phyloP scores from a whole-genome alignment of 2,797 vertebrate species.

The Morus bassanus region DNA sequence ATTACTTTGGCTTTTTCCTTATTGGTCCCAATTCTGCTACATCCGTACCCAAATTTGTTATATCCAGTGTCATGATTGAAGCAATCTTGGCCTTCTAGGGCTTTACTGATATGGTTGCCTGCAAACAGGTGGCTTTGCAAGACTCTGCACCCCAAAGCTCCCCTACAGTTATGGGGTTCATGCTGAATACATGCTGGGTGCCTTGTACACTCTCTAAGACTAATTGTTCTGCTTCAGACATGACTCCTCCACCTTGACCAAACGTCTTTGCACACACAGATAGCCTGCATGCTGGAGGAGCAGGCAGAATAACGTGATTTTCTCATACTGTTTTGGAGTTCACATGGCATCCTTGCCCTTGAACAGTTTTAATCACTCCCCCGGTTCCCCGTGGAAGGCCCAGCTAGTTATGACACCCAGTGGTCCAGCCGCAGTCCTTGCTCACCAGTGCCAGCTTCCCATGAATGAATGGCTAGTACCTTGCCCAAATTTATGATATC shows the following conservation, averaged over 20 bases:
- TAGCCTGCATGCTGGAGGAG: not conserved
- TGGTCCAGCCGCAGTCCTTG: not conserved
- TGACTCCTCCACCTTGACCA: not conserved
- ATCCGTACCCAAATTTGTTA: too few species aligned
- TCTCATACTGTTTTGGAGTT: not conserved
- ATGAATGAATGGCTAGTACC: not conserved
- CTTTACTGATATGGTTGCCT: not conserved
- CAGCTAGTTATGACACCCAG: not conserved
- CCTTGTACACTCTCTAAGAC: too few species aligned
- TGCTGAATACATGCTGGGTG: too few species aligned
- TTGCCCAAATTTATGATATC: not conserved
- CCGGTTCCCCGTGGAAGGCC: not conserved
- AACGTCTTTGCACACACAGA: not conserved
- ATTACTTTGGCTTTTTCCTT: not conserved
- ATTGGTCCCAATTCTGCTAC: not conserved
- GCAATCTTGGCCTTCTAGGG: not conserved
- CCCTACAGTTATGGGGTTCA: rapidly evolving
- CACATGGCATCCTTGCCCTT: too few species aligned
- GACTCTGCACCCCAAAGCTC: not conserved
- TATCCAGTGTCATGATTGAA: not conserved
- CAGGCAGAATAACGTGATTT: not conserved
- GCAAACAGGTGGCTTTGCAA: not conserved
- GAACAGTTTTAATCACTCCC: not conserved
- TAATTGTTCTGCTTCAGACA: not conserved
- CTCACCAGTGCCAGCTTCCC: not conserved